These are phyloP conservation scores for Octopus bimaculoides DNA, from an alignment of 1,140 invertebrate species.

Conservation along the genomic window DNA sequence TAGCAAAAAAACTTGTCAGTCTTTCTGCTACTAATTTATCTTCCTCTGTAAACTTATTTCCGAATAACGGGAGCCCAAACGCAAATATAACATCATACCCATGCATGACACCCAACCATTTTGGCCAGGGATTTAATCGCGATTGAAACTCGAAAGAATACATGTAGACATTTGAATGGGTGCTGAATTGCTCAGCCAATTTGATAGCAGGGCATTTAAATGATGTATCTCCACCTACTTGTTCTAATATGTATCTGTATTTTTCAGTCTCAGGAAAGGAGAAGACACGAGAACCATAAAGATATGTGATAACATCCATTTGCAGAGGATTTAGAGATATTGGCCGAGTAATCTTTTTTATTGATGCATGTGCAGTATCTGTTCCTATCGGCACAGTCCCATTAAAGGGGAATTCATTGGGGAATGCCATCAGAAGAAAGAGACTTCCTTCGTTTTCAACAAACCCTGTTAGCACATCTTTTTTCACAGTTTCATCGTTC, in stretches of 20 bases:
- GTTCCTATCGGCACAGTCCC: background rate
- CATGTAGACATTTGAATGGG: constrained; percentile 28
- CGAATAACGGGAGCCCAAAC: constrained; percentile 81
- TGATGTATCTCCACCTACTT: constrained; percentile 33
- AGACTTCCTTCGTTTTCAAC: constrained; percentile 76
- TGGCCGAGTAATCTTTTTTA: background rate
- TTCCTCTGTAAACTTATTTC: constrained; percentile 79
- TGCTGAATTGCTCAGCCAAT: constrained; percentile 24
- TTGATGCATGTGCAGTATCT: constrained; percentile 2
- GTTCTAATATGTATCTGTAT: constrained; percentile 35
- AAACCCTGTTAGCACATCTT: constrained; percentile 83
- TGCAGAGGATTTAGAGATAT: constrained; percentile 14
- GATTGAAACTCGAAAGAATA: constrained; percentile 39
- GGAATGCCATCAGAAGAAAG: constrained; percentile 36
- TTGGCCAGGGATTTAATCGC: constrained; percentile 81
- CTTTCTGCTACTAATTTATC: constrained; percentile 83
- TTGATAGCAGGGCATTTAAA: constrained; percentile 46
- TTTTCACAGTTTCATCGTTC: constrained; percentile 83
- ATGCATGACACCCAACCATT: constrained; percentile 94
- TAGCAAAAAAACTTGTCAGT: constrained; percentile 87
- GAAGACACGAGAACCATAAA: constrained; percentile 21
- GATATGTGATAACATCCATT: constrained; percentile 19
- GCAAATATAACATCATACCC: constrained; percentile 93
- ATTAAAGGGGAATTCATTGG: constrained; percentile 19
- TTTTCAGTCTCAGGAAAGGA: background rate